Conservation (phyloP, 1,140 invertebrate genomes). For the Lasioglossum baleicum region DNA sequence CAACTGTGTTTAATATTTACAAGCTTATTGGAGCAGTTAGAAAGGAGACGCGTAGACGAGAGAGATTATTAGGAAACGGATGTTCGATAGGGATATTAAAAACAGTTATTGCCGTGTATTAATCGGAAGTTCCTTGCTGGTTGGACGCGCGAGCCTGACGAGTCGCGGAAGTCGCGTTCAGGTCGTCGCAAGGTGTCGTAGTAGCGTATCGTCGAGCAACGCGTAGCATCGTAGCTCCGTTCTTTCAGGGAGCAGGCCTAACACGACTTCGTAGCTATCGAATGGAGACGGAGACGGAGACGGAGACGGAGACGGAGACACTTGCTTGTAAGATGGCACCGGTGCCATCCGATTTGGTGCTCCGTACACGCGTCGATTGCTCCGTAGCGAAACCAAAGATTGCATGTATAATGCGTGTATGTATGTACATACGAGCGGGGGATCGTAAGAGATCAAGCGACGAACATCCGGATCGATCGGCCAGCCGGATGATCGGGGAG, state of each 20-base stretch:
- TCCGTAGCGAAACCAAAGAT: slow-evolving; percentile 44
- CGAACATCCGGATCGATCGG: not conserved
- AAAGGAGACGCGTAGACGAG: no score
- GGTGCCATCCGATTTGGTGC: not conserved
- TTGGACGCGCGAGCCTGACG: not conserved
- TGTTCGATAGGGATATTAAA: not conserved
- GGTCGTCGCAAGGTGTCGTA: slow-evolving; percentile 6
- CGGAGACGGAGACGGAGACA: not conserved
- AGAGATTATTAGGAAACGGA: no score
- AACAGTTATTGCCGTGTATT: not conserved
- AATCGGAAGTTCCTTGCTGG: not conserved
- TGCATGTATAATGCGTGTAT: slow-evolving; percentile 27
- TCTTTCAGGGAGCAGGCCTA: slow-evolving; percentile 47
- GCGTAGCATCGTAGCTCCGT: slow-evolving; percentile 17
- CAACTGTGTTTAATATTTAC: not conserved
- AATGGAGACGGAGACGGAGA: slow-evolving; percentile 2
- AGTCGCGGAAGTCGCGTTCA: not conserved
- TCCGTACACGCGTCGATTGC: slow-evolving; percentile 5
- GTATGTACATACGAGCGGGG: slow-evolving; percentile 14
- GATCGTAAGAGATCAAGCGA: not conserved
- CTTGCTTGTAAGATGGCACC: not conserved
- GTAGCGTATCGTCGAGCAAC: slow-evolving; percentile 10
- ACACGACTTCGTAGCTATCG: slow-evolving; percentile 33
- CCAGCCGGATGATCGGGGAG: no score
- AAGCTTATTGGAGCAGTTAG: no score